Base-by-base conservation (phyloP, 2,113 vertebrate species). In the Pseudopodoces humilis region DNA sequence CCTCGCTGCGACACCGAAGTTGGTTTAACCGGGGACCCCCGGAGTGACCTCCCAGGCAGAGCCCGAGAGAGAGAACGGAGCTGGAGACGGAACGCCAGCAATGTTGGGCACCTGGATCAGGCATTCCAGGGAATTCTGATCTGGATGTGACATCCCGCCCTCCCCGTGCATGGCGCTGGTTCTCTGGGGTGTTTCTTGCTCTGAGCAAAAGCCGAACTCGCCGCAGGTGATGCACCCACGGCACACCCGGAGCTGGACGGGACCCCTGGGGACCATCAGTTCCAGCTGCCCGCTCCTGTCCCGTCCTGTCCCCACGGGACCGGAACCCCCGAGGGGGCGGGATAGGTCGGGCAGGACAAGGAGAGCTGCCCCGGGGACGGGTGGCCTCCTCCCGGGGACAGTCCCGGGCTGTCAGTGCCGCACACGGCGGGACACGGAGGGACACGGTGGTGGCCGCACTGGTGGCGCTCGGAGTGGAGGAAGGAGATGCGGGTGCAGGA, bases 1-100 rank as follows among this genome's bases (percentile, higher is more conserved):
- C 52, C 70, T 43, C 11, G 3, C 30, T 15, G 13, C 0, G 0
- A 19, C 21, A 30, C 7, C n/a, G 4, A 10, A 19, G 23, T 0
- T 23, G 68, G 33, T 13, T 6, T 22, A 19, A 17, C 15, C 35
- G 46, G 30, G 33, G 52, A 11, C 3, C 20, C 22, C 13, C 2
- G 1, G 52, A 27, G 24, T 4, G 6, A 35, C 63, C 7, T 21
- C 14, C 15, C 28, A 10, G 9, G 22, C 28, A 44, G 10, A 43
- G 17, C 35, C 17, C 47, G 39, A 39, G 39, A 11, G 47, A 30
- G 44, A 24, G 22, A 63, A 53, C 0, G 7, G 7, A 9, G 37
- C 56, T 28, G 23, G 17, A 10, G 5, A 15, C 1, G 3, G 30
- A 15, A 11, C 2, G 4, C 13, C 2, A 19, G n/a, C 14, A 16